These are phyloP conservation scores for Boleophthalmus pectinirostris DNA, from an alignment of 2,113 vertebrate species.

Conservation along the genomic window DNA sequence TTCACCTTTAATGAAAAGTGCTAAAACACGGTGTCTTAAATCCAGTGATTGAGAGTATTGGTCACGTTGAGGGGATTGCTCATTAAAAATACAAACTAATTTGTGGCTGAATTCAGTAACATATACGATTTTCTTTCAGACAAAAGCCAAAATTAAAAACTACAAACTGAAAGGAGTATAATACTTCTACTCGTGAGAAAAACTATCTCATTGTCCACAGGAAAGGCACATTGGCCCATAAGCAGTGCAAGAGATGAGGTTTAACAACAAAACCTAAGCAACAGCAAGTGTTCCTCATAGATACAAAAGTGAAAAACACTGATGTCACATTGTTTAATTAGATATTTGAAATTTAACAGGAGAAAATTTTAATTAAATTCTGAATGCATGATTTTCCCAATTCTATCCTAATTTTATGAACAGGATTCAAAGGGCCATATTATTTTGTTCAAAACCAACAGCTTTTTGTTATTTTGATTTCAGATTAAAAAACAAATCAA, in stretches of 20 bases:
- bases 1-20: slow-evolving; percentile 49
- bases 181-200: slow-evolving; percentile 19
- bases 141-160: slow-evolving; percentile 22
- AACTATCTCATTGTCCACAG: slow-evolving; percentile 11
- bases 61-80: slow-evolving; percentile 39
- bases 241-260: slow-evolving; percentile 31
- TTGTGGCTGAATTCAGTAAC: slow-evolving; percentile 42
- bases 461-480: neutral
- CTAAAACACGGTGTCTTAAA: slow-evolving; percentile 41
- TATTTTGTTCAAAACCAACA: neutral
- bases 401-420: neutral
- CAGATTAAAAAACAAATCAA: neutral
- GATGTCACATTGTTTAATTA: neutral
- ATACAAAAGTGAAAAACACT: neutral
- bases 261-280: slow-evolving; percentile 11
- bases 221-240: slow-evolving; percentile 56
- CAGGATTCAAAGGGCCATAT: neutral
- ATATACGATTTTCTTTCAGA: neutral
- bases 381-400: neutral
- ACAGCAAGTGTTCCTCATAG: slow-evolving; percentile 25
- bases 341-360: neutral
- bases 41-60: slow-evolving; percentile 26
- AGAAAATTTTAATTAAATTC: neutral
- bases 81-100: slow-evolving; percentile 10
- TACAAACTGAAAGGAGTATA: slow-evolving; percentile 5